phyloP scores from a whole-genome alignment of 2,797 vertebrate genomes.

The Otolemur crassicaudatus region DNA sequence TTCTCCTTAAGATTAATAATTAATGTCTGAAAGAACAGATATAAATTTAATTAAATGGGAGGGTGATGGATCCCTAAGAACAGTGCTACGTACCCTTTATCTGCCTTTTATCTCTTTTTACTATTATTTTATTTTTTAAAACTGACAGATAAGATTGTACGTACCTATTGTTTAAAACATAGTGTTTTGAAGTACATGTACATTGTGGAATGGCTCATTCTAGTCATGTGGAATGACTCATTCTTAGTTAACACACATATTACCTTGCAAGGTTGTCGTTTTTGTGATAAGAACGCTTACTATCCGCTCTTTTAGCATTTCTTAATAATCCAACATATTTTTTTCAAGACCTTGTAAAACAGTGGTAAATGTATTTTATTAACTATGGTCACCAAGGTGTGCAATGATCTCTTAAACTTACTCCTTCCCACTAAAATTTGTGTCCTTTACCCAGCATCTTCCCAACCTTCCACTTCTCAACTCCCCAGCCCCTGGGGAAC shows the following conservation, averaged over 20 bases:
- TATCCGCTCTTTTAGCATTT: not conserved
- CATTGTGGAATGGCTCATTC: too few relatives aligned
- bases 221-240: not conserved
- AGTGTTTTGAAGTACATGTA: not conserved
- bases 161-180: not conserved
- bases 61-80: slow-evolving; percentile 74
- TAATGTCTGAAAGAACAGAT: slow-evolving; percentile 76
- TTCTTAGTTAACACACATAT: not conserved
- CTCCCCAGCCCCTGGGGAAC: not conserved
- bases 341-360: not conserved
- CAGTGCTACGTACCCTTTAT: not conserved
- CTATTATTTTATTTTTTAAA: not conserved
- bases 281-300: not conserved
- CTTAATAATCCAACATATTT: not conserved
- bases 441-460: not conserved
- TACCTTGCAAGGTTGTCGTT: not conserved
- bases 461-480: too few relatives aligned
- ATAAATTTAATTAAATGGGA: slow-evolving; percentile 65
- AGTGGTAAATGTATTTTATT: not conserved
- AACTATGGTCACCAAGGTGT: not conserved
- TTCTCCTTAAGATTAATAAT: slow-evolving; percentile 44
- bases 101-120: slow-evolving; percentile 10
- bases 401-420: not conserved
- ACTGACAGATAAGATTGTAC: not conserved
- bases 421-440: not conserved